Percentiles rank a stretch among this genome's conserved stretches.
phyloP scores from a whole-genome alignment of 2,888 invertebrate species.

The Lithosia quadra region DNA sequence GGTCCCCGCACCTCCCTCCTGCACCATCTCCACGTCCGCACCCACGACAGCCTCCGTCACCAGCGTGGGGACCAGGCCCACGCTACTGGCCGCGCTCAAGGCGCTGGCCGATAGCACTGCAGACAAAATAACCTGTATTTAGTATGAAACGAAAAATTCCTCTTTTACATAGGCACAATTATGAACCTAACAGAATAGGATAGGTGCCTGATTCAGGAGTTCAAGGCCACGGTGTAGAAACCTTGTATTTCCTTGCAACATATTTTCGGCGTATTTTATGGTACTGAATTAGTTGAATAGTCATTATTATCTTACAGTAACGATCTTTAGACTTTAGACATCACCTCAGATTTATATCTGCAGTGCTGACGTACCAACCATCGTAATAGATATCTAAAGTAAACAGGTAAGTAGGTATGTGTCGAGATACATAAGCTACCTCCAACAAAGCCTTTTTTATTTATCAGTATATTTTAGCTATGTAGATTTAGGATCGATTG shows the following conservation, averaged over 20 bases:
- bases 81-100: conserved; percentile 72
- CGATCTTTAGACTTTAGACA: not conserved
- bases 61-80: conserved; percentile 75
- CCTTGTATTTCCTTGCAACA: no score
- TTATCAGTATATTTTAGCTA: no score
- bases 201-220: not conserved
- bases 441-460: not conserved
- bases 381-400: no score
- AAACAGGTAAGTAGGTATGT: no score
- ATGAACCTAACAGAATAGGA: no score
- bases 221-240: not conserved
- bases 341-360: no score
- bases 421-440: not conserved
- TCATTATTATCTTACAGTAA: not conserved
- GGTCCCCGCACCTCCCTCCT: conserved; percentile 80
- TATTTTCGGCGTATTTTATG: not conserved
- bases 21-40: conserved; percentile 75
- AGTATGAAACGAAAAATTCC: no score
- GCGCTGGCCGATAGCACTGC: conserved; percentile 72
- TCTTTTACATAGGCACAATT: no score
- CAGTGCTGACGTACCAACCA: no score
- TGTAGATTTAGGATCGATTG: not conserved
- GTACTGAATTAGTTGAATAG: no score
- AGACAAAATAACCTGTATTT: conserved; percentile 39
- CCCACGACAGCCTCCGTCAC: conserved; percentile 67